Percentiles rank a stretch among this genome's conserved stretches.
phyloP scores from a whole-genome alignment of 2,113 vertebrate genomes.

The Trogon surrucura region DNA sequence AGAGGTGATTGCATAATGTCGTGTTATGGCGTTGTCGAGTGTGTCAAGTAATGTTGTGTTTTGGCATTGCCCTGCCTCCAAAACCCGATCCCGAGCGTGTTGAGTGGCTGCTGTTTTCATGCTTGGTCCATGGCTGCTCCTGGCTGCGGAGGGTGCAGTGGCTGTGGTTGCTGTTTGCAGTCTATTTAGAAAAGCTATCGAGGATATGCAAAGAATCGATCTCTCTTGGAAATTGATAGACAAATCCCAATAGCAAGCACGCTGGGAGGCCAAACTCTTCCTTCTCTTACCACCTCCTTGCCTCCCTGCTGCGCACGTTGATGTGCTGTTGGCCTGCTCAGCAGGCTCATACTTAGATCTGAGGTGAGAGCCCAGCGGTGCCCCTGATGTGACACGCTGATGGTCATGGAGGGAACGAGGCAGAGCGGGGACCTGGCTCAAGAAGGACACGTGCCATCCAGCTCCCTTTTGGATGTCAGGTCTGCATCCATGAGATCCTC shows the following conservation, averaged over 20 bases:
- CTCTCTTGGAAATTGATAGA: neutral
- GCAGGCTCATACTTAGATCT: rapidly evolving
- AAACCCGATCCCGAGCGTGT: neutral
- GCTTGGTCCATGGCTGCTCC: neutral
- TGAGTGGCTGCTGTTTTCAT: neutral
- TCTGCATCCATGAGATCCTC: rapidly evolving
- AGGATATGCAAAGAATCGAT: neutral
- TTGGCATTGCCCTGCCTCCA: neutral
- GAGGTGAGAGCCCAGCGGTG: neutral
- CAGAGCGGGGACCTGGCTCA: neutral
- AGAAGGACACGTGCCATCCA: neutral
- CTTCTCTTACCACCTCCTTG: neutral
- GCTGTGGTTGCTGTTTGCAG: neutral
- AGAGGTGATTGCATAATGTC: neutral
- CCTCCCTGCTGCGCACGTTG: neutral
- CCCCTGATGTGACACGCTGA: rapidly evolving
- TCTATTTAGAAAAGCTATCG: neutral
- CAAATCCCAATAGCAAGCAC: neutral
- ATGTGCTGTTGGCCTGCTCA: neutral
- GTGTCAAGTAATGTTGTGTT: rapidly evolving
- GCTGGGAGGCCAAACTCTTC: neutral
- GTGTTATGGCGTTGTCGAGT: neutral
- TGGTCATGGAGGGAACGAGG: neutral
- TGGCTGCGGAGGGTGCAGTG: neutral
- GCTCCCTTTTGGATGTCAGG: neutral